Base-by-base conservation (phyloP, 2,797 vertebrate species). In the Odontamblyopus lacepedii region DNA sequence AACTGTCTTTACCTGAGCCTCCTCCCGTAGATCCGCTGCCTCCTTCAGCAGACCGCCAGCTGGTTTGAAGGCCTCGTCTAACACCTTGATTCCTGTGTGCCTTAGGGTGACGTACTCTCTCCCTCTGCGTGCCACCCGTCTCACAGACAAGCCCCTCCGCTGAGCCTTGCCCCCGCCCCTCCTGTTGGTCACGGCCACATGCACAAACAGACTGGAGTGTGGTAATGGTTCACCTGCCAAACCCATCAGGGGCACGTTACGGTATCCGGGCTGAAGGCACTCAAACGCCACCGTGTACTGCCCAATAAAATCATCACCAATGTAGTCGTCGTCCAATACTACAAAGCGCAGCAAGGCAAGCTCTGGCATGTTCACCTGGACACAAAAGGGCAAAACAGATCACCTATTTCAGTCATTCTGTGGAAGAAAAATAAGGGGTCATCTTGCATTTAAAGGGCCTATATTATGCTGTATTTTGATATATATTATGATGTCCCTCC, bases 221-320 rank as follows among this genome's bases (percentile, higher is more conserved):
- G 96, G 94, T 87, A 99, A 92, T 76, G 95, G 88, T 35, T 98
- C 97, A 8, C 98, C 97, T 1, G 94, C 86, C 63, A 98, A 92
- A 32, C 95, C 96, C 60, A 96, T 93, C 90, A 99, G 90, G 0
- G 98, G 97, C 57, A 99, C 95, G 12, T 96, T 97, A 61, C 97
- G 94, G 88, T 98, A 99, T 1, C 98, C 98, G 0, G 97, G 94
- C 90, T 98, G 97, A 80, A 99, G 91, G 90, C 97, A 98, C 88
- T 99, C 97, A 23, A 98, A 95, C 0, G 98, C 95, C 67, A 98
- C 90, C 23, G 95, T 97, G 84, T 97, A 97, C 85, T 99, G 98
- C 38, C 98, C 98, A 59, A 99, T 99, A 88, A 99, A 99, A 78
- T 99, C 98, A 29, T 99, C 98, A 16, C 98, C 97, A 7, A 99